Base-by-base conservation (phyloP, 2,888 invertebrate genomes). In the Scelioninae gen. 2 region DNA sequence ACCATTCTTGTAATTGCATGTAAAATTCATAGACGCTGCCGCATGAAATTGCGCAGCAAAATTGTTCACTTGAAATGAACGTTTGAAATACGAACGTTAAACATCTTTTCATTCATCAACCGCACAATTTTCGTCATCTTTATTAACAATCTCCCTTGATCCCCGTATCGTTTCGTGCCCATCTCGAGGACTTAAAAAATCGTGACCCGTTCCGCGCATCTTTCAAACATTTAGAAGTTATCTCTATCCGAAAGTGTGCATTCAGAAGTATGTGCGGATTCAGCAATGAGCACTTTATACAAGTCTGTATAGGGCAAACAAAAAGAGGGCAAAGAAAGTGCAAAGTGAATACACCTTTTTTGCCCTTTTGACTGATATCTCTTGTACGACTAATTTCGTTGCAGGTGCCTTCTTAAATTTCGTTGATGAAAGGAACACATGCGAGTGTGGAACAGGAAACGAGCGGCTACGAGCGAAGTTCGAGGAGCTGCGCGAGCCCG, bases 381-480 rank as follows among this genome's bases (percentile, higher is more conserved):
- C 31, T 41, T n/a, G 25, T 60, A 68, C 19, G 45, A 69, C 37
- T 71, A 61, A 64, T 72, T 60, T 65, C 4, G 46, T 72, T 67
- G 37, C 68, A 84, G 84, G 76, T 61, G 78, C 78, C 10, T 83
- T 80, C 73, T 75, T 84, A 69, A 75, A 78, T 33, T 82, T 83
- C 37, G 73, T 81, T 16, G 78, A 76, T 45, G 75, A 79, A 19
- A 76, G 78, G n/a, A 79, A 81, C 58, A 77, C 73, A 43, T 85
- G 85, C 31, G 77, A 77, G 2, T 85, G 85, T 61, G 33, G 50
- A 19, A 67, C 74, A 11, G 58, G 18, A 53, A 43, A 63, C 28
- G 55, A 61, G 57, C 46, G 31, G 10, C 60, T 67, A 22, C 50
- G 65, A 37, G 63, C 45, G 22, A 65, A 75, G 7, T 76, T 78